Evolutionary conservation across 1,140 invertebrate species (phyloP), one percentile per base, ranked within the genome.

Genomic region (Drosophila nebulosa): DNA sequence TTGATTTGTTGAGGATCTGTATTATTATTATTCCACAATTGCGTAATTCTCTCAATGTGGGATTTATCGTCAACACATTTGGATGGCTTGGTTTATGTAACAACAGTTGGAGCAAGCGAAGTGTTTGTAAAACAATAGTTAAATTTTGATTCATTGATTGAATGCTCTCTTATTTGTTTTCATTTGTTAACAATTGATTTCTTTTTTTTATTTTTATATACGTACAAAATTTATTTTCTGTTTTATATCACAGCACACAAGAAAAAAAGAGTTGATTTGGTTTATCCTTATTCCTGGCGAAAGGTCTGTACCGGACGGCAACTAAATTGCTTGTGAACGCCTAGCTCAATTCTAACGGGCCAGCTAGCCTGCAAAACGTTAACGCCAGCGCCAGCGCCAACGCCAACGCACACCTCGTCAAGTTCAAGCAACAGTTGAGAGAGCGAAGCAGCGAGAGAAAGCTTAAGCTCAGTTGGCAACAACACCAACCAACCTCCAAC

Each of bases 221-320:
- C 89, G 76, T 90, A 90, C 89, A 69, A 90, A 46, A 46, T 90
- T 78, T 89, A 71, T 81, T 72, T 78, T 89, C 67, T 79, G 79
- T 84, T 80, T 67, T 70, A 85, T 90, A 90, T 90, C 89, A 90
- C 89, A 90, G 89, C 79, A 89, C 81, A 46, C 39, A 46, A 46
- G 39, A 79, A 89, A 90, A 80, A 90, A 84, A 89, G 22, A 53
- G 32, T 55, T 55, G 27, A 55, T 16, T 55, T 64, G 76, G 68
- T 88, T 83, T 83, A 88, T 88, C 84, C 75, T 89, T 88, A 88
- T 79, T 89, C 83, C 81, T 71, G 78, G 64, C 63, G 71, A 76
- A 84, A 89, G 74, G 89, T 90, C 89, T 90, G 85, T 61, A 90
- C 89, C 89, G 89, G 69, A 81, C 83, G 79, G 81, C 89, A 78